These are phyloP conservation scores for Xenopus tropicalis DNA, from an alignment of 2,113 vertebrate genomes.

Conservation along the genomic window DNA sequence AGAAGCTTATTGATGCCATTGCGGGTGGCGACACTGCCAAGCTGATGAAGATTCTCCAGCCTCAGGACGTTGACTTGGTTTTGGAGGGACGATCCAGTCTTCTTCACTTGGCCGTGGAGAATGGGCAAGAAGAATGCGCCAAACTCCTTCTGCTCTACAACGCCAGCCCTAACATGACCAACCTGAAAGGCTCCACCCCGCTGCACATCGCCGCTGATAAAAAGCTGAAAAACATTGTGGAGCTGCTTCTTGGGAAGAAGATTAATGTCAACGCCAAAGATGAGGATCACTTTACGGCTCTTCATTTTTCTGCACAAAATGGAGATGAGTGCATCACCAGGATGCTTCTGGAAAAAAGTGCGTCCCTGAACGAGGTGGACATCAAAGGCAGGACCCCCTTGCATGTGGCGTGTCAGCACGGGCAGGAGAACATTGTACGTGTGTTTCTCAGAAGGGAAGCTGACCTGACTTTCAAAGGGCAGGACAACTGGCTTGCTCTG, in stretches of 20 bases:
- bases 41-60: conserved; percentile 96
- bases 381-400: conserved; percentile 87
- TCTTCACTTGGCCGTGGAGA: conserved; percentile 81
- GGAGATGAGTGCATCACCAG: conserved; percentile 86
- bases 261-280: conserved; percentile 87
- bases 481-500: conserved; percentile 87
- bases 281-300: conserved; percentile 91
- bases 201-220: conserved; percentile 87
- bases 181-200: conserved; percentile 79
- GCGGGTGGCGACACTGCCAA: conserved; percentile 82
- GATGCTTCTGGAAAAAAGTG: conserved; percentile 80
- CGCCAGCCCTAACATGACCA: conserved; percentile 81
- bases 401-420: conserved; percentile 92
- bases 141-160: conserved; percentile 93
- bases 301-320: conserved; percentile 89
- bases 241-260: conserved; percentile 85
- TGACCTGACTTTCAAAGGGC: conserved; percentile 70
- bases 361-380: conserved; percentile 76
- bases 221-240: conserved; percentile 73
- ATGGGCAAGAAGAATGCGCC: conserved; percentile 88
- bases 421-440: conserved; percentile 85
- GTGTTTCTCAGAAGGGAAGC: conserved; percentile 82
- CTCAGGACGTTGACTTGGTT: conserved; percentile 91
- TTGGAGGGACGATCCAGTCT: conserved; percentile 82
- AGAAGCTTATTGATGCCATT: conserved; percentile 87